These are phyloP conservation scores for Diplolepis rosae DNA, from an alignment of 2,888 invertebrate genomes.

Conservation along the genomic window DNA sequence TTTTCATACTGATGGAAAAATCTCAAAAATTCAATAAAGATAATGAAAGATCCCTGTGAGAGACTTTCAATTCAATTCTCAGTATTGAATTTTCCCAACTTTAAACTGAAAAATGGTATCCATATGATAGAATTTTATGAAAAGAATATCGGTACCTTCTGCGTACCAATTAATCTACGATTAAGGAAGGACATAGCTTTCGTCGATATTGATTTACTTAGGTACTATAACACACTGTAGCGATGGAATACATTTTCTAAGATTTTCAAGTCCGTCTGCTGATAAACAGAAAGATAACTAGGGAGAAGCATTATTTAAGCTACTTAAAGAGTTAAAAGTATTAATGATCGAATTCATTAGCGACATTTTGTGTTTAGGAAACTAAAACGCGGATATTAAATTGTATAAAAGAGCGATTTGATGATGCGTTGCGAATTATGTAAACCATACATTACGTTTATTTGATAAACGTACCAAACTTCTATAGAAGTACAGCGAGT, in stretches of 20 bases:
- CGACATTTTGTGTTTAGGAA: background rate
- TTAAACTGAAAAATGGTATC: background rate
- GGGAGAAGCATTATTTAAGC: background rate
- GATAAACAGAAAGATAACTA: conserved; percentile 1
- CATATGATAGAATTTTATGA: background rate
- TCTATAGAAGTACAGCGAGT: too few relatives aligned
- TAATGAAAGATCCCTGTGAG: too few relatives aligned
- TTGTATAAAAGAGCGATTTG: too few relatives aligned
- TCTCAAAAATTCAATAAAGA: too few relatives aligned
- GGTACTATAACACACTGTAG: conserved; percentile 1
- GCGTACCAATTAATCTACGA: background rate
- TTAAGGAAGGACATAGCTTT: conserved; percentile 9
- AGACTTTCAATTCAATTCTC: background rate
- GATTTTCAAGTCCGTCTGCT: background rate
- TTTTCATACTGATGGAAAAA: too few relatives aligned
- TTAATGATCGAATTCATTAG: background rate
- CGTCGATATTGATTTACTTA: conserved; percentile 13
- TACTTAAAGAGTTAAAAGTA: background rate
- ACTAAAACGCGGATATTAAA: too few relatives aligned
- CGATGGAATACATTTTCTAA: conserved; percentile 14
- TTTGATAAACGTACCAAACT: too few relatives aligned
- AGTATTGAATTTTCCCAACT: background rate
- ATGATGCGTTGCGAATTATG: too few relatives aligned
- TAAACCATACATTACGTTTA: too few relatives aligned
- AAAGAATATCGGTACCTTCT: background rate